Conservation (phyloP, 2,888 invertebrate species). For the Selenia dentaria region DNA sequence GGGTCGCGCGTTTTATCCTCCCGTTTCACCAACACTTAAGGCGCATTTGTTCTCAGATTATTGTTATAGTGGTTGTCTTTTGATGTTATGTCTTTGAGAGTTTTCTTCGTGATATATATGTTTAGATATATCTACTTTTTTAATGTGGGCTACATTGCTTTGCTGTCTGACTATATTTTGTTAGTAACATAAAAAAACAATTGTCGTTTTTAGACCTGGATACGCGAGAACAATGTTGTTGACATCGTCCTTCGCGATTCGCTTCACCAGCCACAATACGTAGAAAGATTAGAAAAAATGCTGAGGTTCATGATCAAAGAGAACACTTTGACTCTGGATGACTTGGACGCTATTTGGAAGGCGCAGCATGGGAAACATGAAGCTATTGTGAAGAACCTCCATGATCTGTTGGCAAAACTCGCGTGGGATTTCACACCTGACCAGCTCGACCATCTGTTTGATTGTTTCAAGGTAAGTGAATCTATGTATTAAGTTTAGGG, state of each 20-base stretch:
- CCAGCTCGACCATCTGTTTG: conserved; percentile 98
- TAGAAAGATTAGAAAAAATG: conserved; percentile 98
- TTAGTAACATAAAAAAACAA: too few species aligned
- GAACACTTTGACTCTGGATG: conserved; percentile 93
- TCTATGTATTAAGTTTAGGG: neutral
- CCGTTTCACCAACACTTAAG: too few species aligned
- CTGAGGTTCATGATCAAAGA: conserved; percentile 98
- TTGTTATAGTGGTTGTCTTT: too few species aligned
- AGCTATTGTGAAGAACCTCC: conserved; percentile 98
- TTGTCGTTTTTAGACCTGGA: conserved; percentile 90
- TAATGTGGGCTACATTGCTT: too few species aligned
- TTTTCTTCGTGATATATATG: too few species aligned
- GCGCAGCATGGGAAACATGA: conserved; percentile 99
- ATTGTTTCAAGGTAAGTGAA: conserved; percentile 94
- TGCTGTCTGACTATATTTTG: too few species aligned
- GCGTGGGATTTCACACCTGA: conserved; percentile 99
- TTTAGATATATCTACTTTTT: too few species aligned
- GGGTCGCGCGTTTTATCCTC: too few species aligned
- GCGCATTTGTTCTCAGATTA: too few species aligned
- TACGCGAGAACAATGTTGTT: conserved; percentile 97
- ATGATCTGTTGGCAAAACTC: conserved; percentile 97
- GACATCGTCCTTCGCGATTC: conserved; percentile 98
- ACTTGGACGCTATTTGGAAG: conserved; percentile 98
- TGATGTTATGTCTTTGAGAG: too few species aligned
- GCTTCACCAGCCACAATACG: conserved; percentile 98